These are phyloP conservation scores for Gandaritis pyraliata DNA, from an alignment of 2,888 invertebrate genomes.

Conservation along the genomic window DNA sequence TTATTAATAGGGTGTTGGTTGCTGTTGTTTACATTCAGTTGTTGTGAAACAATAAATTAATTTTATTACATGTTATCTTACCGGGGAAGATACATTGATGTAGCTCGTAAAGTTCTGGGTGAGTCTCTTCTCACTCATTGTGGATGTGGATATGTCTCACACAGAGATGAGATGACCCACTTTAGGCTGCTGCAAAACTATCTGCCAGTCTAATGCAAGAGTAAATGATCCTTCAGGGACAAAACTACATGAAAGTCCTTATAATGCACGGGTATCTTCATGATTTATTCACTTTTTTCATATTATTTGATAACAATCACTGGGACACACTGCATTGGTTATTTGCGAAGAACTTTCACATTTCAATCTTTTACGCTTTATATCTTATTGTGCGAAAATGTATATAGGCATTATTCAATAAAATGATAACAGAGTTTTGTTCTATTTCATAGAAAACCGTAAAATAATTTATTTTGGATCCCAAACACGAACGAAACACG, in stretches of 20 bases:
- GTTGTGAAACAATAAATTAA: too few relatives aligned
- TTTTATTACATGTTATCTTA: slow-evolving; percentile 43
- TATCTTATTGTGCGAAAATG: not conserved
- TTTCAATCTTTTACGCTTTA: slow-evolving; percentile 2
- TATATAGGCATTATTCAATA: slow-evolving; percentile 8
- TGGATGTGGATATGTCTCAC: slow-evolving; percentile 59
- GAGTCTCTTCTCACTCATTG: slow-evolving; percentile 83
- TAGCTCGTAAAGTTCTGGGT: slow-evolving; percentile 84
- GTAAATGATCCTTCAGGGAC: slow-evolving; percentile 16
- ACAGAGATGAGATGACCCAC: slow-evolving; percentile 66
- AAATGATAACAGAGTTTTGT: not conserved
- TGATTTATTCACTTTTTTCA: slow-evolving; percentile 61
- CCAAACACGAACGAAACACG: too few relatives aligned
- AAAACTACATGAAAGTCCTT: slow-evolving; percentile 41
- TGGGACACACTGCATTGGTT: slow-evolving; percentile 41
- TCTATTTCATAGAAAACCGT: too few relatives aligned
- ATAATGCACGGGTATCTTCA: slow-evolving; percentile 65
- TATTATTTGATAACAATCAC: slow-evolving; percentile 74
- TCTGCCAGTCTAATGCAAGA: slow-evolving; percentile 44
- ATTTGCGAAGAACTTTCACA: slow-evolving; percentile 12
- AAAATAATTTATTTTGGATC: too few relatives aligned
- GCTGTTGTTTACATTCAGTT: too few relatives aligned
- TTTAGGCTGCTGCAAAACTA: slow-evolving; percentile 52
- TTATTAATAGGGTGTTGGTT: too few relatives aligned
- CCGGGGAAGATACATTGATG: slow-evolving; percentile 76